These are phyloP conservation scores for Lordiphosa stackelbergi DNA, from an alignment of 1,140 invertebrate species.

Conservation along the genomic window DNA sequence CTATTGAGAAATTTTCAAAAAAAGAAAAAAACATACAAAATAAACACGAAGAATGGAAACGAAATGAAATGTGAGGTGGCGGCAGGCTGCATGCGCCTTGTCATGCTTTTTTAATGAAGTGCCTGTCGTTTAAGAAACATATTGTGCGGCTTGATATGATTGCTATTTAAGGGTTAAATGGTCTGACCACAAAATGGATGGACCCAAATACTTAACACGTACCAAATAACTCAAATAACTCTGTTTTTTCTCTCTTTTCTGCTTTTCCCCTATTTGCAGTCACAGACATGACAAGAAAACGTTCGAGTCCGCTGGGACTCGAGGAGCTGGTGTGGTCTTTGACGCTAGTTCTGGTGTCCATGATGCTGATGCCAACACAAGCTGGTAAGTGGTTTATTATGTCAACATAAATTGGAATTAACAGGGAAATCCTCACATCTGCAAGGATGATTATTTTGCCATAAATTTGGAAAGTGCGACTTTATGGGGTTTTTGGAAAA, in stretches of 20 bases:
- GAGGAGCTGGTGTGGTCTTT: constrained; percentile 60
- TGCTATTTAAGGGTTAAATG: constrained; percentile 69
- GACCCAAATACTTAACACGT: constrained; percentile 18
- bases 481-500: too few species aligned
- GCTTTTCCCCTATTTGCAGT: constrained; percentile 43
- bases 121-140: constrained; percentile 73
- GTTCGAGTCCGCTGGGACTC: constrained; percentile 77
- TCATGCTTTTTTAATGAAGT: constrained; percentile 76
- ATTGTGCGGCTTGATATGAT: constrained; percentile 62
- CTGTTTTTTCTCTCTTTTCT: constrained; percentile 4
- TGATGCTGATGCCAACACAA: constrained; percentile 66
- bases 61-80: constrained; percentile 11
- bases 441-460: background rate
- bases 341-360: constrained; percentile 53
- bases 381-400: constrained; percentile 76
- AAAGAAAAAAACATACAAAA: constrained; percentile 21
- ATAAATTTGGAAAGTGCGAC: constrained; percentile 4
- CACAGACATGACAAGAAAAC: constrained; percentile 73
- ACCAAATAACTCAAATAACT: constrained; percentile 27
- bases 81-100: constrained; percentile 56
- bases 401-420: constrained; percentile 72
- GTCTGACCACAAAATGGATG: constrained; percentile 9
- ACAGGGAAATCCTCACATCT: constrained; percentile 25
- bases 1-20: constrained; percentile 55
- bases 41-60: constrained; percentile 22